Conservation (phyloP, 2,797 vertebrate genomes). For the Hippocampus kuda region DNA sequence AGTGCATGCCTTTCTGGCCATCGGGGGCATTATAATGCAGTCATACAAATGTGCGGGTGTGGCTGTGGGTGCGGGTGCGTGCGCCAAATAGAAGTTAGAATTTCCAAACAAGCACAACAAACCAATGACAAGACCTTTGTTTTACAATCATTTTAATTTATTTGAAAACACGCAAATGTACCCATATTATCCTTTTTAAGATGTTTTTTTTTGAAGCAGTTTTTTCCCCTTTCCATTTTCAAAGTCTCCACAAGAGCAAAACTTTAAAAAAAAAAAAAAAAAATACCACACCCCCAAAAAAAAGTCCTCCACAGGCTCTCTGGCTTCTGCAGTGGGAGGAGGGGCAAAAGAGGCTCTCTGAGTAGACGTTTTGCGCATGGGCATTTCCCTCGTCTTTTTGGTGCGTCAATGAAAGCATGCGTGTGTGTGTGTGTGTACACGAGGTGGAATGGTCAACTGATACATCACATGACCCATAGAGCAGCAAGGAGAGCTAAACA, state of each 20-base stretch:
- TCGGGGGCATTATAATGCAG: too few relatives aligned
- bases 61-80: too few relatives aligned
- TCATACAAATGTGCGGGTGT: too few relatives aligned
- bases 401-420: background rate
- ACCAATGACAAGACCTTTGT: constrained; percentile 34
- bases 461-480: constrained; percentile 54
- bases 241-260: constrained; percentile 69
- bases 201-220: constrained; percentile 76
- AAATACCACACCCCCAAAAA: constrained; percentile 26
- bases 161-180: constrained; percentile 79
- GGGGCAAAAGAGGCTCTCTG: constrained; percentile 66
- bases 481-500: constrained; percentile 50
- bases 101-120: constrained; percentile 38
- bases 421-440: constrained; percentile 41
- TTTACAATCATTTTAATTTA: constrained; percentile 76
- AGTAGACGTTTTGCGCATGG: constrained; percentile 30
- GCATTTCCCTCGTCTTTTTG: constrained; percentile 19
- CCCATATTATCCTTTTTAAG: constrained; percentile 74
- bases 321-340: constrained; percentile 68
- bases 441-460: constrained; percentile 50
- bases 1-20: too few relatives aligned
- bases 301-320: constrained; percentile 71
- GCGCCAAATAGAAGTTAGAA: too few relatives aligned
- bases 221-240: constrained; percentile 62
- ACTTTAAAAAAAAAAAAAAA: constrained; percentile 26